phyloP scores from a whole-genome alignment of 2,888 invertebrate species.

The Sarcophaga caerulescens region DNA sequence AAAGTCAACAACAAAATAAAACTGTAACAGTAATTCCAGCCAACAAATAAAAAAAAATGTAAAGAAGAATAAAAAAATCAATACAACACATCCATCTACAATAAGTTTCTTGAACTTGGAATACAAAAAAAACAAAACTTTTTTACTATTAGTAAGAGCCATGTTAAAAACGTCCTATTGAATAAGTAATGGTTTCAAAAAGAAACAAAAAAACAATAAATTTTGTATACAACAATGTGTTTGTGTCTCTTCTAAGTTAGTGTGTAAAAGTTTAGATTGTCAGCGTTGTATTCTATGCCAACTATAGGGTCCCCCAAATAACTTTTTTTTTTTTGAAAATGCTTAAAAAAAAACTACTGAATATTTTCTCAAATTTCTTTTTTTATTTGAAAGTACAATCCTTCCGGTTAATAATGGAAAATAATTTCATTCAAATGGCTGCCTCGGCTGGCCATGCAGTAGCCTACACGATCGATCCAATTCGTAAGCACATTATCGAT shows the following conservation, averaged over 20 bases:
- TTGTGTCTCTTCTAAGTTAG: neutral
- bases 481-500: too few relatives aligned
- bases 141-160: slow-evolving; percentile 9
- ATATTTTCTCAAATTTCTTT: too few relatives aligned
- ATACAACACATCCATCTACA: slow-evolving; percentile 40
- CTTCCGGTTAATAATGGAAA: too few relatives aligned
- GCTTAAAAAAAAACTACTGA: too few relatives aligned
- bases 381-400: too few relatives aligned
- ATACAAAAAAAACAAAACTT: slow-evolving; percentile 6
- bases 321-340: too few relatives aligned
- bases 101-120: slow-evolving; percentile 64
- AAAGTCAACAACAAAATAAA: neutral
- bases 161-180: slow-evolving; percentile 15
- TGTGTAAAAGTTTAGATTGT: slow-evolving; percentile 41
- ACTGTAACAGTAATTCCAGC: neutral
- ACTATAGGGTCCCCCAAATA: too few relatives aligned
- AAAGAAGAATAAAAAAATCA: slow-evolving; percentile 44
- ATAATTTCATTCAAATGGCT: too few relatives aligned
- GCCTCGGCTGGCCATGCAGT: too few relatives aligned
- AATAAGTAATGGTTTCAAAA: neutral
- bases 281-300: slow-evolving; percentile 53
- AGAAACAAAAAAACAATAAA: neutral
- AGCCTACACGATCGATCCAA: too few relatives aligned
- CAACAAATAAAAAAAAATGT: neutral
- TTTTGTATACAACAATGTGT: neutral